A percentile compares a stretch with the other conserved stretches of the same genome.
Conservation (phyloP, 2,113 vertebrate genomes). For the Ictalurus punctatus region DNA sequence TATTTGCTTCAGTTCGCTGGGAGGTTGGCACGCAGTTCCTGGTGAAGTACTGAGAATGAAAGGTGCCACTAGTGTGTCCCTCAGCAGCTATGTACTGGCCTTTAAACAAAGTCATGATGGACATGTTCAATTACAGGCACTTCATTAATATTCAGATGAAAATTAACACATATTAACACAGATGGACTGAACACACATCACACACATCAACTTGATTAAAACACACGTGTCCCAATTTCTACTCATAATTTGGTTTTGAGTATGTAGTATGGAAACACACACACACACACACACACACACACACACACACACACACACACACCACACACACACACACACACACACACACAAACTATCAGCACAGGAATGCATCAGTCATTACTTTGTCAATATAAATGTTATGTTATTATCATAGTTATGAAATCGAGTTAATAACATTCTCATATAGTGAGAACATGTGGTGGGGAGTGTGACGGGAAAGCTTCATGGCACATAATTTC, state of each 20-base stretch:
- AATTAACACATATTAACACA: constrained; percentile 52
- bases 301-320: background rate
- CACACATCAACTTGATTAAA: constrained; percentile 21
- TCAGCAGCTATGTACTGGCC: constrained; percentile 24
- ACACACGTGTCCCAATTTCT: constrained; percentile 27
- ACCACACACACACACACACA: background rate
- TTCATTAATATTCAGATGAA: constrained; percentile 57
- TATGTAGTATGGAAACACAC: background rate
- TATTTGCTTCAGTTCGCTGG: constrained; percentile 38
- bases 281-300: background rate
- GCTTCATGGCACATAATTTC: background rate
- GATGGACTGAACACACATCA: constrained; percentile 48
- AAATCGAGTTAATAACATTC: background rate
- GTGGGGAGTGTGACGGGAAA: background rate
- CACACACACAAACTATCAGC: background rate
- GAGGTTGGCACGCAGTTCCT: constrained; percentile 28
- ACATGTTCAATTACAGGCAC: constrained; percentile 50
- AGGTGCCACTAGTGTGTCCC: constrained; percentile 35
- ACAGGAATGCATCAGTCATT: background rate
- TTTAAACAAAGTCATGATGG: constrained; percentile 54
- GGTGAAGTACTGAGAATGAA: constrained; percentile 32
- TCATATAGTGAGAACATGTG: background rate
- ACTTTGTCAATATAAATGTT: background rate
- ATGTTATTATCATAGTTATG: background rate
- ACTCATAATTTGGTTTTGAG: constrained; percentile 27